These are phyloP conservation scores for Chitala chitala DNA, from an alignment of 2,113 vertebrate genomes.

Conservation along the genomic window DNA sequence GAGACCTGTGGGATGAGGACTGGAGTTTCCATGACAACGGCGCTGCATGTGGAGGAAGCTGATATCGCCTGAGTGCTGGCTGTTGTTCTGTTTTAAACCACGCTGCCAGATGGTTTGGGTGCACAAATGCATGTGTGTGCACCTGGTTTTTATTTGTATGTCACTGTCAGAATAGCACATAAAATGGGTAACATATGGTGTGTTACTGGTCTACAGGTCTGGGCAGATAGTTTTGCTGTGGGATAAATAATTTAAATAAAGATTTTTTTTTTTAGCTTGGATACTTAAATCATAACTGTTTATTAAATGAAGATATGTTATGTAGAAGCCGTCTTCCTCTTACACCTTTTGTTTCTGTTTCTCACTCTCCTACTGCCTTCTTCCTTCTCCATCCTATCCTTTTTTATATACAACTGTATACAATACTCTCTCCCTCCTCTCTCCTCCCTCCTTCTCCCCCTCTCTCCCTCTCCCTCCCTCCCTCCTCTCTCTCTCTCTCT, in stretches of 20 bases:
- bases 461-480: neutral
- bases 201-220: neutral
- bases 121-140: neutral
- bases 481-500: neutral
- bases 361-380: neutral
- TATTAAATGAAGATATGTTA: neutral
- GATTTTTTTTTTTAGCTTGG: no score
- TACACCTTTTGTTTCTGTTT: neutral
- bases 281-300: no score
- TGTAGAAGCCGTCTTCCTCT: neutral
- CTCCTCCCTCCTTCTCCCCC: neutral
- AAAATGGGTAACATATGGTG: no score
- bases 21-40: conserved; percentile 41
- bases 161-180: neutral
- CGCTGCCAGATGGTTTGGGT: neutral
- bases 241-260: neutral
- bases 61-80: neutral
- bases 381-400: neutral
- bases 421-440: neutral
- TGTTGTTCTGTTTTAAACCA: neutral
- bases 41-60: neutral
- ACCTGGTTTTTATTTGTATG: neutral
- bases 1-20: conserved; percentile 22
- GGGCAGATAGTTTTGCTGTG: neutral
- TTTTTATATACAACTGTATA: no score